Percentiles rank a stretch among this genome's conserved stretches.
Evolutionary conservation across 2,888 invertebrate genomes (phyloP).

Genomic region (Hemithea aestivaria): DNA sequence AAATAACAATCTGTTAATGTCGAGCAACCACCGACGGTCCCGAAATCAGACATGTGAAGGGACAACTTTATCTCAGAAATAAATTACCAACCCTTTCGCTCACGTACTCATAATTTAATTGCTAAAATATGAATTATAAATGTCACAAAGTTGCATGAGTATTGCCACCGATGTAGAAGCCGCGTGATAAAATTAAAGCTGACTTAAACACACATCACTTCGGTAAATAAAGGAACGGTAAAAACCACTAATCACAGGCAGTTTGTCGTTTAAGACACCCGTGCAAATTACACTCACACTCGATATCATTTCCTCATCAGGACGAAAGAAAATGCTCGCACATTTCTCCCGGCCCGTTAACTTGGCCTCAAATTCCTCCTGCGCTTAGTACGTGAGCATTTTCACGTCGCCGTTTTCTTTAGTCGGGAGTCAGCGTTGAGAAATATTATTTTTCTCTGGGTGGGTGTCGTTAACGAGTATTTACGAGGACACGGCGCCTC

Average conservation of each 20-base stretch:
- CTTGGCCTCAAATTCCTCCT: slow-evolving; percentile 59
- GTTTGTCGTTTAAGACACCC: slow-evolving; percentile 30
- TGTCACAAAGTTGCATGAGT: slow-evolving; percentile 1
- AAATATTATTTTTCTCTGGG: slow-evolving; percentile 73
- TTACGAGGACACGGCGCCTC: slow-evolving; percentile 71
- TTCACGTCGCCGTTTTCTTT: slow-evolving; percentile 57
- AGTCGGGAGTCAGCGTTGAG: slow-evolving; percentile 58
- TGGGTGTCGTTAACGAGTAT: slow-evolving; percentile 73
- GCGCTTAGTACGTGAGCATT: slow-evolving; percentile 64
- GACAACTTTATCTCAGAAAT: slow-evolving; percentile 17
- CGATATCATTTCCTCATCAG: slow-evolving; percentile 52
- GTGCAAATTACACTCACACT: slow-evolving; percentile 43
- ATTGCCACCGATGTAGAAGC: no score
- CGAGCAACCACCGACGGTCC: slow-evolving; percentile 9
- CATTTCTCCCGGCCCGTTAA: slow-evolving; percentile 58
- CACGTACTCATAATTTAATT: slow-evolving; percentile 10
- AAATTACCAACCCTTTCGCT: slow-evolving; percentile 16
- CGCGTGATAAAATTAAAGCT: no score
- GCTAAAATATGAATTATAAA: slow-evolving; percentile 9
- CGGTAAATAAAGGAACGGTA: slow-evolving; percentile 21
- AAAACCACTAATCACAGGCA: slow-evolving; percentile 29
- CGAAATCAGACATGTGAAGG: slow-evolving; percentile 13
- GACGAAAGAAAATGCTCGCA: slow-evolving; percentile 47
- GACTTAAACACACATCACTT: slow-evolving; percentile 16
- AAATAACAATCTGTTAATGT: slow-evolving; percentile 26